These are phyloP conservation scores for Toxotes chatareus DNA, from an alignment of 2,113 vertebrate species.

Conservation along the genomic window DNA sequence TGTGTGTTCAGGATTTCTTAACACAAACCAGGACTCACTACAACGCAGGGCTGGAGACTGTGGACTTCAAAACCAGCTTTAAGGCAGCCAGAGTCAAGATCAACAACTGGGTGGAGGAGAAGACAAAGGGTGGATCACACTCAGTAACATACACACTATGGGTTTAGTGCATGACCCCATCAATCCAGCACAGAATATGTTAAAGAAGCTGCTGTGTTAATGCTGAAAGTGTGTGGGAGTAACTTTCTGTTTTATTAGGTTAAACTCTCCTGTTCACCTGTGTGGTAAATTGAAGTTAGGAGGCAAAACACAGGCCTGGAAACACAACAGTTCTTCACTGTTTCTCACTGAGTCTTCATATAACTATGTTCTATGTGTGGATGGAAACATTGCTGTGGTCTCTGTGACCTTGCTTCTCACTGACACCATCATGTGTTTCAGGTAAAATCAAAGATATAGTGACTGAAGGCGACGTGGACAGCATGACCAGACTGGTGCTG, in stretches of 20 bases:
- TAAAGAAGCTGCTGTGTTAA: not conserved
- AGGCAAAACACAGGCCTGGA: too few relatives aligned
- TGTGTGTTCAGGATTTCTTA: conserved; percentile 77
- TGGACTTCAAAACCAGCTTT: conserved; percentile 69
- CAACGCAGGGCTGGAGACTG: conserved; percentile 78
- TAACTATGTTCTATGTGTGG: too few relatives aligned
- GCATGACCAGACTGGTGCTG: conserved; percentile 86
- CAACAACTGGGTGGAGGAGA: conserved; percentile 84
- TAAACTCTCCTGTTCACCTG: too few relatives aligned
- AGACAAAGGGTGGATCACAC: conserved; percentile 78
- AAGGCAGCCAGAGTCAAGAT: conserved; percentile 78
- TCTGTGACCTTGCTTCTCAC: too few relatives aligned
- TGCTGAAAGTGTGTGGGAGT: not conserved
- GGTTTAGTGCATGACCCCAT: not conserved
- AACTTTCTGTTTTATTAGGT: too few relatives aligned
- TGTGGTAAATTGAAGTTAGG: too few relatives aligned
- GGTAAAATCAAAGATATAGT: conserved; percentile 92
- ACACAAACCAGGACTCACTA: conserved; percentile 73
- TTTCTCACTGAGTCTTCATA: too few relatives aligned
- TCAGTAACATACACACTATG: not conserved
- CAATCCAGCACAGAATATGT: too few relatives aligned
- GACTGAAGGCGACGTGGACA: conserved; percentile 77
- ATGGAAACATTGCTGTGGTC: too few relatives aligned
- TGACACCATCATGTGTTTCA: not conserved
- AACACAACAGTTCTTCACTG: too few relatives aligned